Conservation (phyloP, 2,113 vertebrate genomes). For the Heptranchias perlo region DNA sequence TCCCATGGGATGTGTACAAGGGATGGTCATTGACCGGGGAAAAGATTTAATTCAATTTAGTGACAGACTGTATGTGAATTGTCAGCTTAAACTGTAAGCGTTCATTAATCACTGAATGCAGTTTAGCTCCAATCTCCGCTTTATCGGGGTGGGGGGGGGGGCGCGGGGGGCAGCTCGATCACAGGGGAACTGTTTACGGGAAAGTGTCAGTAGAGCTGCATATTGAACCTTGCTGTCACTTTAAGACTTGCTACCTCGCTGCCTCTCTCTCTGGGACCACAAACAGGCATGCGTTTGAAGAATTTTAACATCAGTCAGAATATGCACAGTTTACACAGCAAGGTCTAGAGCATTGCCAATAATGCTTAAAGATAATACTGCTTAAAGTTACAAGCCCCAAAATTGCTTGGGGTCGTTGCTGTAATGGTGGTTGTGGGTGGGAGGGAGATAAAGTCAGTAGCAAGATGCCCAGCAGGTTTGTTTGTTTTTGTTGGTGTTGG, state of each 20-base stretch:
- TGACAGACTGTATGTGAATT: not conserved
- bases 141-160: not conserved
- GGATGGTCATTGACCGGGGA: not conserved
- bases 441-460: not conserved
- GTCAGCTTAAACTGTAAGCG: not conserved
- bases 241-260: not conserved
- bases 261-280: not conserved
- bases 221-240: not conserved
- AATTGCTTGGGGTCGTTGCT: not conserved
- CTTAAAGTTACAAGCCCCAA: not conserved
- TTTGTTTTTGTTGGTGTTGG: not conserved
- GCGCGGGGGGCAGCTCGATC: not conserved
- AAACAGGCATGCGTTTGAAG: not conserved
- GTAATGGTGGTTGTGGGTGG: not conserved
- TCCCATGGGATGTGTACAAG: not conserved
- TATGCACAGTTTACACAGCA: not conserved
- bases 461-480: not conserved
- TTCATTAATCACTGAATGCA: constrained; percentile 5
- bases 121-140: not conserved
- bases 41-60: not conserved
- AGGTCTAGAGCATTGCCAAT: not conserved
- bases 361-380: not conserved
- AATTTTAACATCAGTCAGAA: not conserved
- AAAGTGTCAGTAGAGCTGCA: not conserved
- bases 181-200: not conserved